Evolutionary conservation across 1,140 invertebrate genomes (phyloP).

Genomic region (Drosophila parvula): DNA sequence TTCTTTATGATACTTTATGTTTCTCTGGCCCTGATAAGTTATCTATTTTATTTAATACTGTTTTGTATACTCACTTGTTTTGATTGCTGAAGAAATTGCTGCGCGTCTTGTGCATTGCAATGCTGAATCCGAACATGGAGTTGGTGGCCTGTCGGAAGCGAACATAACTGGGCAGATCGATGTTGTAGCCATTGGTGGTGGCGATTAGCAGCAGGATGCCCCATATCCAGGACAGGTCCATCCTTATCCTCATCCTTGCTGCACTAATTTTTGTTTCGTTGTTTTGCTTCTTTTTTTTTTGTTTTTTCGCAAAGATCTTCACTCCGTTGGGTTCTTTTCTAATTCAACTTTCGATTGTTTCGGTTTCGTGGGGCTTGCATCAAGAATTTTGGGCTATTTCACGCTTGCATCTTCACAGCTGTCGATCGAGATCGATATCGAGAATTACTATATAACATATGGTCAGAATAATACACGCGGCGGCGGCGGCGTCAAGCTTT

Average conservation of each 20-base stretch:
- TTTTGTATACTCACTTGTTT: constrained; percentile 65
- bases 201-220: constrained; percentile 23
- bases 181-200: constrained; percentile 61
- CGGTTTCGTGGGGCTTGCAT: constrained; percentile 32
- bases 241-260: neutral
- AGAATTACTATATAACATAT: constrained; percentile 62
- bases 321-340: constrained; percentile 10
- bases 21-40: neutral
- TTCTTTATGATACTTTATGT: neutral
- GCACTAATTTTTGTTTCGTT: neutral
- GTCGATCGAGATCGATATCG: constrained; percentile 37
- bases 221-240: constrained; percentile 24
- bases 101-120: constrained; percentile 73
- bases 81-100: constrained; percentile 53
- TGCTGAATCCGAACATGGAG: constrained; percentile 83
- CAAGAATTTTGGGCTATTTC: constrained; percentile 42
- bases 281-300: neutral
- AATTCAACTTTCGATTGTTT: constrained; percentile 33
- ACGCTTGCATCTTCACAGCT: constrained; percentile 67
- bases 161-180: constrained; percentile 81
- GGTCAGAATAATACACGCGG: constrained; percentile 28
- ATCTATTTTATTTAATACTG: neutral
- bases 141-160: constrained; percentile 68
- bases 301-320: neutral
- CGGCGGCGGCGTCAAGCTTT: constrained; percentile 38